phyloP scores from a whole-genome alignment of 2,888 invertebrate genomes.

The Rhingia campestris region DNA sequence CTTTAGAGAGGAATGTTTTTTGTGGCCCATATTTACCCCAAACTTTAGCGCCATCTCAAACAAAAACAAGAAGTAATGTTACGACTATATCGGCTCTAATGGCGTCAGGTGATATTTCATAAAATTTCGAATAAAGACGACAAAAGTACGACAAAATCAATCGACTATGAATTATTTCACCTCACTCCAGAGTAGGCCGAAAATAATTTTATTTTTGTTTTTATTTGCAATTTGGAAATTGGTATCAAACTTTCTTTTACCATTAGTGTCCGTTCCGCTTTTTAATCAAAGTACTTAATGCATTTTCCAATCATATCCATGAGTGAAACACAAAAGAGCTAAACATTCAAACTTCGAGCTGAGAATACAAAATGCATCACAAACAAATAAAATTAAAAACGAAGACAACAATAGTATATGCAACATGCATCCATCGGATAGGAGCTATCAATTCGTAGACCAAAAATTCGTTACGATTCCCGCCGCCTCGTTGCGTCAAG shows the following conservation, averaged over 20 bases:
- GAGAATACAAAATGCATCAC: slow-evolving; percentile 41
- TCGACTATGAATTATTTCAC: background rate
- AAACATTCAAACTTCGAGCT: slow-evolving; percentile 5
- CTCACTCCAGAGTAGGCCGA: background rate
- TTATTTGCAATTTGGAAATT: slow-evolving; percentile 16
- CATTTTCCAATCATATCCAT: slow-evolving; percentile 10
- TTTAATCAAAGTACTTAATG: slow-evolving; percentile 55
- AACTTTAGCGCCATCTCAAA: too few species aligned
- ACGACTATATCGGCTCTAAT: too few species aligned
- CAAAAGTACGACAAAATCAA: too few species aligned
- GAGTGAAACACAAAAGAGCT: slow-evolving; percentile 22
- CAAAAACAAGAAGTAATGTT: too few species aligned
- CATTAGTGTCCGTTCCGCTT: slow-evolving; percentile 67
- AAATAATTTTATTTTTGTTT: background rate
- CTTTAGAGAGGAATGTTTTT: too few species aligned
- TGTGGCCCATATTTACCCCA: too few species aligned
- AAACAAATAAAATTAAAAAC: background rate
- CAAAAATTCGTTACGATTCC: slow-evolving; percentile 54
- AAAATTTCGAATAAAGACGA: too few species aligned
- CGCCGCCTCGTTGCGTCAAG: slow-evolving; percentile 69
- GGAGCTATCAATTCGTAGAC: slow-evolving; percentile 29
- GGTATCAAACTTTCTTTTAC: slow-evolving; percentile 60
- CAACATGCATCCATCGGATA: slow-evolving; percentile 49
- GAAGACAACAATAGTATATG: background rate
- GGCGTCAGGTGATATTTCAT: too few species aligned